Evolutionary conservation across 2,888 invertebrate species (phyloP), one percentile per base, ranked within the genome.

Genomic region (Caenorhabditis zanzibari): DNA sequence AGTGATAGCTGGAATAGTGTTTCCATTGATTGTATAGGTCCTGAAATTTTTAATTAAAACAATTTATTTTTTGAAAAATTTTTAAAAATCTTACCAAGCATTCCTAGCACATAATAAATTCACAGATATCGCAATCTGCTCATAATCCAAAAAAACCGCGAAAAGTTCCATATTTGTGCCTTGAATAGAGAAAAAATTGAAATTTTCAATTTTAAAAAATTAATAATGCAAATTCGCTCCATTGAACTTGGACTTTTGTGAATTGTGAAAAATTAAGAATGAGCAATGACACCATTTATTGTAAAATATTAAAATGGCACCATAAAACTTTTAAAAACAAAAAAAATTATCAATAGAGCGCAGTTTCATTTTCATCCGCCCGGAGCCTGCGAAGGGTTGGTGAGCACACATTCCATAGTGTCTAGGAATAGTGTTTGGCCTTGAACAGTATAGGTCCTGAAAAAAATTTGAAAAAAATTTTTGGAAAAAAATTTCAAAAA

Each of bases 371-470:
- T n/a, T 44, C 10, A 44, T 12, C 12, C 22, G 19, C 52, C 52
- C 16, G 52, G 24, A 22, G 12, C 24, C 16, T 44, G 16, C 22
- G 52, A 24, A 0, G 56, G 56, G 14, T 56, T 59, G 28, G 59
- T 59, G n/a, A 59, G 59, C n/a, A 59, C 59, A n/a, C 59, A 59
- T 22, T 59, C 35, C n/a, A n/a, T n/a, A n/a, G n/a, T n/a, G n/a
- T n/a, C n/a, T n/a, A n/a, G n/a, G n/a, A n/a, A n/a, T n/a, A n/a
- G n/a, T n/a, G n/a, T n/a, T n/a, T n/a, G n/a, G n/a, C n/a, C n/a
- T n/a, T n/a, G n/a, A n/a, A n/a, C n/a, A n/a, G n/a, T n/a, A n/a
- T n/a, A n/a, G n/a, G n/a, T 9, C 1, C 41, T 49, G 24, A 1
- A 19, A 9, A n/a, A n/a, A n/a, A n/a, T n/a, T n/a, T n/a, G n/a